Percentiles rank a stretch among this genome's conserved stretches.
Evolutionary conservation across 2,113 vertebrate species (phyloP).

Genomic region (Psilopsiagon aymara): DNA sequence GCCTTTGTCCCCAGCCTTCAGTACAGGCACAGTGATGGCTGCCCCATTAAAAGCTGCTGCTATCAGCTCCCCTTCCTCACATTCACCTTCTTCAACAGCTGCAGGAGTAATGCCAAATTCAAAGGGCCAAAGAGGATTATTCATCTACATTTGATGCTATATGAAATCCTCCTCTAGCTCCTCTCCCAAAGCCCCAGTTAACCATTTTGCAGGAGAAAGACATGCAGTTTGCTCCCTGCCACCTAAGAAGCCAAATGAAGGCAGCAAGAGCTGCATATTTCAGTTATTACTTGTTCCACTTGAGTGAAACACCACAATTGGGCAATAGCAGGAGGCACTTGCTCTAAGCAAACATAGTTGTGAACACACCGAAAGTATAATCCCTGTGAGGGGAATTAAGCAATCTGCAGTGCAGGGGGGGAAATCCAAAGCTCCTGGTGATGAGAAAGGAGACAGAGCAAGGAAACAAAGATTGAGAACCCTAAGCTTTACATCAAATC

Average conservation of each 20-base stretch:
- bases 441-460: constrained; percentile 22
- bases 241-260: background rate
- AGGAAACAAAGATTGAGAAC: constrained; percentile 22
- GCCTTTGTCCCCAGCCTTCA: background rate
- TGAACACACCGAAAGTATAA: background rate
- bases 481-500: background rate
- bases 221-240: background rate
- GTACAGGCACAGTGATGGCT: too few species aligned
- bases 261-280: background rate
- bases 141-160: background rate
- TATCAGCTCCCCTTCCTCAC: background rate
- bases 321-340: background rate
- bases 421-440: background rate
- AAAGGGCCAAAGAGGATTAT: background rate
- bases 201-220: background rate
- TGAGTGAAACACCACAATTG: background rate
- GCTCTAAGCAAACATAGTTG: background rate
- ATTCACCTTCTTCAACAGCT: background rate
- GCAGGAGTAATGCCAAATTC: background rate
- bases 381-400: background rate
- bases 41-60: background rate
- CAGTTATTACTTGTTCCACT: constrained; percentile 30
- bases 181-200: background rate
- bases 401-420: background rate
- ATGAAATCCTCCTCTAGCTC: background rate